Evolutionary conservation across 2,113 vertebrate genomes (phyloP).

Genomic region (Mastomys coucha): DNA sequence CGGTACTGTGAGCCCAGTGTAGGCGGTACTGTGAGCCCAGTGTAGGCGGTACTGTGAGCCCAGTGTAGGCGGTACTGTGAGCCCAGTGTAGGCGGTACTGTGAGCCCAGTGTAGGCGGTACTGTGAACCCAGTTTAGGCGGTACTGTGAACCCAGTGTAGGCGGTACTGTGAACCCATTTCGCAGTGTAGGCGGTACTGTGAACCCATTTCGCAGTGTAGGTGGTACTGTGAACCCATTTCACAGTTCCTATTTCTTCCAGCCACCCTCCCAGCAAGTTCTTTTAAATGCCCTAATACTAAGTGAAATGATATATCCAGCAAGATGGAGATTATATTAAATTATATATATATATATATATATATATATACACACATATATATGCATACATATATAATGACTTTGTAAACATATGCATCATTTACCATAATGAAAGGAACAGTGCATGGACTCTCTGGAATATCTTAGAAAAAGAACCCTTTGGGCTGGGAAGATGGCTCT

Average conservation of each 20-base stretch:
- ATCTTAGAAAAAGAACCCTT: slow-evolving; percentile 41
- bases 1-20: not conserved
- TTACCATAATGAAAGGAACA: slow-evolving; percentile 57
- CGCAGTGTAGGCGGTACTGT: not conserved
- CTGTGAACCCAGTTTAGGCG: not conserved
- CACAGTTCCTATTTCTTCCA: not conserved
- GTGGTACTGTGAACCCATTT: not conserved
- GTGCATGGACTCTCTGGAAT: not conserved
- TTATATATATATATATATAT: not conserved
- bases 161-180: not conserved
- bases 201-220: not conserved
- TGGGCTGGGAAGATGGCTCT: not conserved
- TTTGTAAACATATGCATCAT: not conserved
- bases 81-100: not conserved
- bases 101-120: not conserved
- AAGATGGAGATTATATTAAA: slow-evolving; percentile 47
- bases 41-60: not conserved
- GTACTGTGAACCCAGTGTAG: no score
- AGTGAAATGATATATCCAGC: not conserved
- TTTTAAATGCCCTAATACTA: slow-evolving; percentile 4
- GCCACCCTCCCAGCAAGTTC: not conserved
- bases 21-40: not conserved
- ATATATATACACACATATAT: no score
- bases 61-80: not conserved
- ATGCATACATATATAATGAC: not conserved